Base-by-base conservation (phyloP, 2,888 invertebrate species). In the Agrypnus murinus region DNA sequence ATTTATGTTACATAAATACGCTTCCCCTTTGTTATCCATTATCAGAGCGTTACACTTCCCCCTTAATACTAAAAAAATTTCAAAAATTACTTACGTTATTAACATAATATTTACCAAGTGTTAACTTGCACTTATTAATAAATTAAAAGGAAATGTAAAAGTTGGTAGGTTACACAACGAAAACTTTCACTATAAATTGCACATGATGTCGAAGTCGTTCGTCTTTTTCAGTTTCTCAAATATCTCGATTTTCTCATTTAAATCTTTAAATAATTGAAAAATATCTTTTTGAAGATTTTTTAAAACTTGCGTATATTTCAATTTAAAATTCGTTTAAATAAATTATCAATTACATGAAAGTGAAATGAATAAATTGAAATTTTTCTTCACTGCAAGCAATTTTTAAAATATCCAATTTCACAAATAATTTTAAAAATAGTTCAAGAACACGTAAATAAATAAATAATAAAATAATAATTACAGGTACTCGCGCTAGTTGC, bases 171-270 rank as follows among this genome's bases (percentile, higher is more conserved):
- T 73, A 73, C 69, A 73, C 73, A 73, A 73, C 71, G 45, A 58
- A 60, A 65, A 73, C 73, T 73, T 73, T 73, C 73, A 73, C 73
- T 73, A 65, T 68, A 71, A 73, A 73, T 71, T 71, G 67, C 71
- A 71, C 71, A 73, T 71, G 57, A 64, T 64, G 64, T 64, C 32
- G 38, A 46, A 55, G 64, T 55, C 40, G 64, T 64, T 36, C 19
- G 48, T 60, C 50, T 38, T 53, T n/a, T 53, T n/a, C 53, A 53
- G 53, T 17, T 12, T 34, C 55, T 55, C n/a, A 17, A 25, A 36
- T 8, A 36, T 14, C 48, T 7, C 36, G 36, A 36, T 38, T 55
- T 38, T 55, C 55, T 55, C 55, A 36, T 38, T 55, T 55, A 34
- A 55, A 40, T 12, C n/a, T 40, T 40, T 7, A 10, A 7, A n/a